These are phyloP conservation scores for Anastrepha obliqua DNA, from an alignment of 1,140 invertebrate genomes.

Conservation along the genomic window DNA sequence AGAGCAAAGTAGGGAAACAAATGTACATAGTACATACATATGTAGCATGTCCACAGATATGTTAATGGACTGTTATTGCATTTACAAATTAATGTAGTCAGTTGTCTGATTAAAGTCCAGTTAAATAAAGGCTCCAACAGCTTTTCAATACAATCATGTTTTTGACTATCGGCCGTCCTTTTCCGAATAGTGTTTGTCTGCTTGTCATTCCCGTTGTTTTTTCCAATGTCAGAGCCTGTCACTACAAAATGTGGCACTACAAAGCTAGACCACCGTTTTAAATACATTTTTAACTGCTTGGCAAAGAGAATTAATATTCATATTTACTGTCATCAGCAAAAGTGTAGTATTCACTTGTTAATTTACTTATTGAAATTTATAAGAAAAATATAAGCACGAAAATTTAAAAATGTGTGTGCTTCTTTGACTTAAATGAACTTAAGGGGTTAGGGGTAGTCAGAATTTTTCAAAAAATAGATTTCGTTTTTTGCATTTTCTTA, in stretches of 20 bases:
- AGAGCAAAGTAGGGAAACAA: too few relatives aligned
- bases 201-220: not conserved
- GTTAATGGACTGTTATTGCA: not conserved
- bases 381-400: too few relatives aligned
- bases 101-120: not conserved
- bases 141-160: not conserved
- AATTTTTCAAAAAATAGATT: too few relatives aligned
- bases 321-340: too few relatives aligned
- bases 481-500: too few relatives aligned
- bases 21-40: too few relatives aligned
- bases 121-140: not conserved
- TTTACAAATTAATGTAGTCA: not conserved
- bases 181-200: not conserved
- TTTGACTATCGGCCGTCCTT: not conserved
- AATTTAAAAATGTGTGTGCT: too few relatives aligned
- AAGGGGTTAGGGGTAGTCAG: too few relatives aligned
- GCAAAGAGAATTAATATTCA: not conserved
- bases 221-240: not conserved
- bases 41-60: too few relatives aligned
- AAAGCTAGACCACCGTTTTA: not conserved
- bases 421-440: too few relatives aligned
- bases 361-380: too few relatives aligned
- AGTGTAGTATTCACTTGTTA: too few relatives aligned
- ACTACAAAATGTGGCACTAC: not conserved
- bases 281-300: not conserved